phyloP scores from a whole-genome alignment of 2,888 invertebrate species.

The Drosophila sordidula region DNA sequence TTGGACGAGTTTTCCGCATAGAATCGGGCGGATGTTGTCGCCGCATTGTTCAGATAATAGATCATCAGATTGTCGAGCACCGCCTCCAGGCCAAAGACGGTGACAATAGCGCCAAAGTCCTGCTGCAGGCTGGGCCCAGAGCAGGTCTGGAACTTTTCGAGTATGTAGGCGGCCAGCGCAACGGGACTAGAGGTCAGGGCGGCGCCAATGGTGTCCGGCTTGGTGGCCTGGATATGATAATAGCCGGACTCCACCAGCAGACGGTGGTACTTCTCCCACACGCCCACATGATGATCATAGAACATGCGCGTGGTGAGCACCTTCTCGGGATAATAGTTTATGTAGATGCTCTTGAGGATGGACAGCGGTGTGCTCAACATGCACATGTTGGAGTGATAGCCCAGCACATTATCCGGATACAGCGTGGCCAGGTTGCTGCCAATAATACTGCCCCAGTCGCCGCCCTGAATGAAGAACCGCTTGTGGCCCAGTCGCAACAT shows the following conservation, averaged over 20 bases:
- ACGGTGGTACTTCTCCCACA: slow-evolving; percentile 67
- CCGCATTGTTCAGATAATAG: slow-evolving; percentile 90
- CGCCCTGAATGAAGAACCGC: slow-evolving; percentile 90
- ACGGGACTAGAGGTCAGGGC: slow-evolving; percentile 87
- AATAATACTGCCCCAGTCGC: slow-evolving; percentile 93
- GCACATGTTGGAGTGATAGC: slow-evolving; percentile 89
- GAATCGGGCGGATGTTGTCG: slow-evolving; percentile 89
- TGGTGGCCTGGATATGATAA: slow-evolving; percentile 93
- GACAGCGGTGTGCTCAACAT: slow-evolving; percentile 75
- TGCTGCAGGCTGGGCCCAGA: slow-evolving; percentile 88
- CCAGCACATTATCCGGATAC: slow-evolving; percentile 87
- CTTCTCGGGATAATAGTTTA: slow-evolving; percentile 85
- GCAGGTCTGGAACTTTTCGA: slow-evolving; percentile 93
- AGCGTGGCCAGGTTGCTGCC: slow-evolving; percentile 87
- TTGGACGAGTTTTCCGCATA: slow-evolving; percentile 88
- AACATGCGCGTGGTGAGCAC: slow-evolving; percentile 86
- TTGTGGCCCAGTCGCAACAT: slow-evolving; percentile 89
- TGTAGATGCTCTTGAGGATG: slow-evolving; percentile 84
- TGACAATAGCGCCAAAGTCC: slow-evolving; percentile 80
- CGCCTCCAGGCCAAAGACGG: slow-evolving; percentile 86
- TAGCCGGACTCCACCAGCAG: slow-evolving; percentile 86
- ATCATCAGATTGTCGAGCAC: slow-evolving; percentile 91
- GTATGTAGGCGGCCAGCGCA: slow-evolving; percentile 93
- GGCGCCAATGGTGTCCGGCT: slow-evolving; percentile 93
- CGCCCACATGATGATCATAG: slow-evolving; percentile 86